A percentile compares a stretch with the other conserved stretches of the same genome.
phyloP scores from a whole-genome alignment of 92 coral and sea anemone species.

The Plumapathes pennacea region DNA sequence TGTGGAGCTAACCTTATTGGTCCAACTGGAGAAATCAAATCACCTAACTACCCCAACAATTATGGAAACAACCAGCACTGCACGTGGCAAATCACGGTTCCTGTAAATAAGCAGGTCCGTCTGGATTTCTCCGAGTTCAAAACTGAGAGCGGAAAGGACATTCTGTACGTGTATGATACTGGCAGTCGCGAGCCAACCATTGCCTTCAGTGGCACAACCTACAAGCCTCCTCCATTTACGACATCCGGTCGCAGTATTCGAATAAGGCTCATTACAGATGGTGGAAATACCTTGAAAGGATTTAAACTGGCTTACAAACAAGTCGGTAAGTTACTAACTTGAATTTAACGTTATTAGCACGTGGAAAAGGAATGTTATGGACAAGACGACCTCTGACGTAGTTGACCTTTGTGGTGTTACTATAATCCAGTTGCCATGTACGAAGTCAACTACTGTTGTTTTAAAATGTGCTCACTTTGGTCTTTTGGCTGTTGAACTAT shows the following conservation, averaged over 20 bases:
- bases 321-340: conserved; percentile 65
- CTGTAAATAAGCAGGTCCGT: conserved; percentile 78
- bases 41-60: conserved; percentile 74
- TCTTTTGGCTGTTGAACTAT: too few species aligned
- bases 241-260: conserved; percentile 83
- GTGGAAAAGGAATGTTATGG: too few species aligned
- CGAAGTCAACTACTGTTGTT: too few species aligned
- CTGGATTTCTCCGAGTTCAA: conserved; percentile 77
- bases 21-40: conserved; percentile 70
- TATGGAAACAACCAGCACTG: conserved; percentile 80
- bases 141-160: conserved; percentile 67
- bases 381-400: too few species aligned
- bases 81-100: conserved; percentile 92
- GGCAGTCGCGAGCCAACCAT: conserved; percentile 41
- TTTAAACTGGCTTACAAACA: conserved; percentile 66
- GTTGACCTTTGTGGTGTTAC: too few species aligned
- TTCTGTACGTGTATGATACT: conserved; percentile 73
- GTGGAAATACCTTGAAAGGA: conserved; percentile 67
- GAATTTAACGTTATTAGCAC: background rate
- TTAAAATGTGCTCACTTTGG: too few species aligned
- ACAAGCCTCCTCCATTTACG: conserved; percentile 73
- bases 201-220: conserved; percentile 61
- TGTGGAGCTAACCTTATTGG: conserved; percentile 79
- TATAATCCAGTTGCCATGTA: too few species aligned
- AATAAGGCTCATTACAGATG: conserved; percentile 76